Evolutionary conservation across 1,140 invertebrate species (phyloP), one percentile per base, ranked within the genome.

Genomic region (roundworm (Caenorhabditis elegans)): DNA sequence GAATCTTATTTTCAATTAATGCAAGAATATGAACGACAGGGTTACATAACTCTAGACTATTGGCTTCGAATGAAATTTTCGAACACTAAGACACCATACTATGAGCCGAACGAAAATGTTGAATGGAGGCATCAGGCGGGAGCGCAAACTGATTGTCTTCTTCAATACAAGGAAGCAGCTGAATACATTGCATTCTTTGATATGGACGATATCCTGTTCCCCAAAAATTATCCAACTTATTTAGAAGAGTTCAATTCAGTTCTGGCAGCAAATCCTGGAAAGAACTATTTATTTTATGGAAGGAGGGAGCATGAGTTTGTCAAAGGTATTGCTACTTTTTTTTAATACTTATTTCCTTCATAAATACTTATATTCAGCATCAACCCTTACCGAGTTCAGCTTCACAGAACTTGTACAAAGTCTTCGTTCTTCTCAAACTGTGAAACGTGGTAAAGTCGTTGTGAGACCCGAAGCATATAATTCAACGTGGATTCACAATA

Each of bases 101-200:
- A 39, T 31, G 60, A 70, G 5, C 60, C 60, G 22, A 70, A 70
- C 31, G 34, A 11, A 39, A 39, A 70, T 43, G 22, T 70, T 70
- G 60, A 70, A 22, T 70, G 60, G 60, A 70, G 60, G 39, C 36
- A 70, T 39, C 60, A 70, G 19, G 60, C 60, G 22, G 60, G 60
- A 36, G 60, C 60, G 22, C 34, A 70, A 22, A 70, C 60, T n/a
- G 60, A 70, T 70, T 70, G 60, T 70, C 60, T 70, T 8, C n/a
- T 70, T n/a, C 60, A 70, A 24, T 70, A 70, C 60, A 70, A 70
- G 22, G 77, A 70, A 70, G 60, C 60, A 43, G 60, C 60, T 11
- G 60, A 70, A 22, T 70, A 70, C n/a, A 70, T 70, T 39, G 60
- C 60, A 70, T 70, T 70, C 13, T 70, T 70, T 2, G 60, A 70